Conservation (phyloP, 2,113 vertebrate species). For the Globicephala melas region DNA sequence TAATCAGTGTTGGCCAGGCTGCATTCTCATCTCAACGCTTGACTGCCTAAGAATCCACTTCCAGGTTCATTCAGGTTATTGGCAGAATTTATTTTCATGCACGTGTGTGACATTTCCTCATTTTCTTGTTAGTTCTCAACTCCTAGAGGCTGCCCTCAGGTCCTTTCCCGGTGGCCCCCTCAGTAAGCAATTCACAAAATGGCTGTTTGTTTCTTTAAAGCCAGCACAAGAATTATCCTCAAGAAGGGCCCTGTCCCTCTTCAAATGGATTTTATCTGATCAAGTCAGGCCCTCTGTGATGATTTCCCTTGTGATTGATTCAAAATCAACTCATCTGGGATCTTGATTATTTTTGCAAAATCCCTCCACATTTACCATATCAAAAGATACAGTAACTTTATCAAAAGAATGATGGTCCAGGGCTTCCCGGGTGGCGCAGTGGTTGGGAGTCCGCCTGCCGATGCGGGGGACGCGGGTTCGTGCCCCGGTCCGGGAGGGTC, state of each 20-base stretch:
- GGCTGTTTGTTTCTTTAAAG: neutral
- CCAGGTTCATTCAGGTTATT: no score
- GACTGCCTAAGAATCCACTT: no score
- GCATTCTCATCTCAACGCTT: no score
- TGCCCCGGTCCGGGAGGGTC: no score
- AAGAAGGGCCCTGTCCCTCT: neutral
- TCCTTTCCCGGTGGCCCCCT: fast-evolving
- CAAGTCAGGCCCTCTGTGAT: neutral
- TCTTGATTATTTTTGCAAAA: neutral
- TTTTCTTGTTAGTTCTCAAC: neutral
- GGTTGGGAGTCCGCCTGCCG: no score
- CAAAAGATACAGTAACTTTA: neutral
- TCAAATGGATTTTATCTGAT: neutral
- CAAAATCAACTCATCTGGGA: neutral
- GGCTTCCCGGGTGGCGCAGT: no score
- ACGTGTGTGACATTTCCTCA: no score
- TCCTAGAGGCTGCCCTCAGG: neutral
- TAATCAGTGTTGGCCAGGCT: no score
- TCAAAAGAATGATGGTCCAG: neutral
- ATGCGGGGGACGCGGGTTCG: no score
- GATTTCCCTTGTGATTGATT: neutral
- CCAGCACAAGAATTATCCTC: neutral
- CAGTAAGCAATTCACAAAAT: neutral
- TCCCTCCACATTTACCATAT: no score
- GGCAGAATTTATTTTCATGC: no score